Evolutionary conservation across 2,113 vertebrate species (phyloP), one percentile per base, ranked within the genome.

Genomic region (Grus americana): DNA sequence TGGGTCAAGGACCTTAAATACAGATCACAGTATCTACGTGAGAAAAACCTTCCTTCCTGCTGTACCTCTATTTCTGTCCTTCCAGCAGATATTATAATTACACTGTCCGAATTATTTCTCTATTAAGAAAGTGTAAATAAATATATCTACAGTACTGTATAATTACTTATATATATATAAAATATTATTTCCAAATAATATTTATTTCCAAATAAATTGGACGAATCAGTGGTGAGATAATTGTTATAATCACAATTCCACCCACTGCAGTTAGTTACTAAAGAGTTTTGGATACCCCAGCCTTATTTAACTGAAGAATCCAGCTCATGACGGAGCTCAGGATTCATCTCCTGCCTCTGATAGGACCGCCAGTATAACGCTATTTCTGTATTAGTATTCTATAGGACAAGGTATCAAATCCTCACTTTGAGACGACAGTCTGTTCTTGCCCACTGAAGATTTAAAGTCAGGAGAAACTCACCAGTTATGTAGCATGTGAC

Each of bases 401-500:
- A 4, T 20, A 49, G 67, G 36, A 29, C 29, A 71, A 73, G 38
- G 34, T 52, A 63, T n/a, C 22, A 55, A 14, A 47, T 32, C 42
- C 65, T 79, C 34, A 4, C 59, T 66, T 20, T 24, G 46, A 79
- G 30, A 16, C 20, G 20, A 54, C 2, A 12, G 5, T 65, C 27
- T 71, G 5, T 6, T 72, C 19, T 59, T n/a, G 34, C 38, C 71
- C n/a, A 29, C 8, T 8, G 38, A 81, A 71, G 40, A 34, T 2
- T 40, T 50, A 21, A 24, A 42, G 62, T 2, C 36, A 26, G 32
- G 68, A 10, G 10, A 30, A 20, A 76, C 98, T 96, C 95, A 99
- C 99, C 99, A 95, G 99, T 99, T 92, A 99, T 99, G 95, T 99
- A 99, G 97, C 99, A 99, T 0, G 98, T 99, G 93, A 99, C 98